Evolutionary conservation across 2,113 vertebrate genomes (phyloP), one percentile per base, ranked within the genome.

Genomic region (Ciconia stormi): DNA sequence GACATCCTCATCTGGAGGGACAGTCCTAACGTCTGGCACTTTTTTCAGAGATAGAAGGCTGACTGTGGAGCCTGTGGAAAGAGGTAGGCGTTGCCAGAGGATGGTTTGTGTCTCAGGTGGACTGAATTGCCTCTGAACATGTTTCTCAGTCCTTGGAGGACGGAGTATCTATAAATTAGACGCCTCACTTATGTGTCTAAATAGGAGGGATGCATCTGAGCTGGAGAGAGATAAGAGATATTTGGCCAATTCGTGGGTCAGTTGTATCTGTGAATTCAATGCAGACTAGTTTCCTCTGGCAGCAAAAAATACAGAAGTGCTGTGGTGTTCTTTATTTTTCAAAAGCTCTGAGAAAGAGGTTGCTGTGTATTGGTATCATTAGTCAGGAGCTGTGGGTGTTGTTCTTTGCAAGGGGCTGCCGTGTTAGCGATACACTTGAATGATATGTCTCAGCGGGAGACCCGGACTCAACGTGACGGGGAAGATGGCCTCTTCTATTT

Each of bases 381-480:
- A 67, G 9, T 66, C n/a, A 70, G 71, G 49, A 86, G 53, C 70
- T 34, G 77, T 53, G 93, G 56, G 66, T 86, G 50, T 32, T 91
- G 58, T 40, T 62, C 38, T 85, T 80, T 70, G 40, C 21, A 1
- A 21, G 53, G 5, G 47, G 2, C 36, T 70, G 56, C 73, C 0
- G 1, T 16, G 3, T 85, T 38, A 84, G 59, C 1, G 1, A 25
- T 71, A 3, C 15, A 32, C 73, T 69, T 30, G 32, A 69, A 21
- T 40, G 56, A 55, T 58, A 15, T 0, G 14, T 36, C 83, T 79
- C 86, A 80, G 82, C 2, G 2, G 62, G 58, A 94, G 58, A 38
- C 3, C 5, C 0, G 3, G 73, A 23, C 42, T 94, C 3, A 0
- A 32, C 0, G 0, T 50, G 16, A 20, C 1, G 9, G 46, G 26